Evolutionary conservation across 2,888 invertebrate genomes (phyloP), one percentile per base, ranked within the genome.

Genomic region (Meiosimyza platycephala): DNA sequence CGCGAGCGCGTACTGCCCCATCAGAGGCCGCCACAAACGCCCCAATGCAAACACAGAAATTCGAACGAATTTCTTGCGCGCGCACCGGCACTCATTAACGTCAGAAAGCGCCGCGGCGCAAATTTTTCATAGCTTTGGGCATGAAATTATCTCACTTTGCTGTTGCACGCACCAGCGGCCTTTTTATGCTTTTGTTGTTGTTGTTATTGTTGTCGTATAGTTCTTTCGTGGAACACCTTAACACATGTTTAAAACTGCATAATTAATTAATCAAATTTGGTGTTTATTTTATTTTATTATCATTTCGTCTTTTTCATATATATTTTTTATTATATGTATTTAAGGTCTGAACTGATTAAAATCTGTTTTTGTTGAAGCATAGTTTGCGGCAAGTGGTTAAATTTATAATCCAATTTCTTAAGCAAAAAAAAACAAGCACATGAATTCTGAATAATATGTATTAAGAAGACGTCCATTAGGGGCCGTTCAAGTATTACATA

Each of bases 241-340:
- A 50, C 57, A 50, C 69, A 48, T 16, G 48, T 48, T 69, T 52
- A 28, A 64, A 55, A 13, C 64, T 74, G 76, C 76, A 72, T 80
- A 82, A 81, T 82, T 82, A 82, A 81, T 81, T 81, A 82, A 81
- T 81, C 81, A 82, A 81, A 82, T 76, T 82, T 77, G 72, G 74
- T 48, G n/a, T 50, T 54, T 54, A 54, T 18, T 16, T 18, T 16
- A 18, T 16, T 18, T 28, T 28, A 28, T 28, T 28, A 28, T 28
- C 28, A 28, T 28, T 28, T 28, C 28, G 28, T 28, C 28, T 28
- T 28, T 28, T 28, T 28, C 3, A 2, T 16, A 54, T n/a, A 54
- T 9, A 9, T 16, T 54, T 54, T n/a, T 7, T 28, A 4, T 28
- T 28, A 4, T 28, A 7, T 40, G n/a, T n/a, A n/a, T n/a, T n/a